Evolutionary conservation across 1,140 invertebrate species (phyloP), one percentile per base, ranked within the genome.

Genomic region (Conus betulinus): DNA sequence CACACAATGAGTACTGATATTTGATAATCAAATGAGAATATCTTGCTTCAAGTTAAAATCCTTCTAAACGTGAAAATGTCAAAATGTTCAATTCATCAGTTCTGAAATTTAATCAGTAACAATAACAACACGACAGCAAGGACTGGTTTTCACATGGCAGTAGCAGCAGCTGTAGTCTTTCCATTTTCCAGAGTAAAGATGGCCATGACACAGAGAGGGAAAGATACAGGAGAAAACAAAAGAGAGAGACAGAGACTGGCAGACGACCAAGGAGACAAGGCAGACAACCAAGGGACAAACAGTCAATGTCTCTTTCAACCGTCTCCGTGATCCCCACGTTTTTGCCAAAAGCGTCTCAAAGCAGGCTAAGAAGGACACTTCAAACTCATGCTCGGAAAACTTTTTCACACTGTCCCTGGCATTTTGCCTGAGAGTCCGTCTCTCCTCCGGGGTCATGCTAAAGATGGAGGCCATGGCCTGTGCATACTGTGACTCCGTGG

Each of bases 401-500:
- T 92, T n/a, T 7, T 92, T 89, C 63, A 96, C 94, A 57, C 95
- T 95, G 13, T 93, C 86, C 90, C 95, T 91, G 5, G 98, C 98
- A 89, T 97, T 97, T 90, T 96, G 95, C 88, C 97, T 94, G 82
- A 99, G 98, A 13, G 94, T 93, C 71, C 96, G 94, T 91, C 97
- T 96, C 86, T 97, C 96, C 17, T 97, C 95, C 5, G 96, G 93
- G 7, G 95, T 94, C 94, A 98, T 96, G 15, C 96, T 96, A 67
- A 99, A 96, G 81, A 99, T 97, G 85, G 96, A 96, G 71, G 97
- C 95, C 88, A 99, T 96, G 25, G 96, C 96, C 89, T 96, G 95
- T 4, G 98, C 98, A 95, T 99, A 99, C 90, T 98, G 97, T 53
- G 97, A 96, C 25, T 97, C 96, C 91, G 97, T 97, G 4, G 95